These are phyloP conservation scores for Dasyurus viverrinus DNA, from an alignment of 2,113 vertebrate species.

Conservation along the genomic window DNA sequence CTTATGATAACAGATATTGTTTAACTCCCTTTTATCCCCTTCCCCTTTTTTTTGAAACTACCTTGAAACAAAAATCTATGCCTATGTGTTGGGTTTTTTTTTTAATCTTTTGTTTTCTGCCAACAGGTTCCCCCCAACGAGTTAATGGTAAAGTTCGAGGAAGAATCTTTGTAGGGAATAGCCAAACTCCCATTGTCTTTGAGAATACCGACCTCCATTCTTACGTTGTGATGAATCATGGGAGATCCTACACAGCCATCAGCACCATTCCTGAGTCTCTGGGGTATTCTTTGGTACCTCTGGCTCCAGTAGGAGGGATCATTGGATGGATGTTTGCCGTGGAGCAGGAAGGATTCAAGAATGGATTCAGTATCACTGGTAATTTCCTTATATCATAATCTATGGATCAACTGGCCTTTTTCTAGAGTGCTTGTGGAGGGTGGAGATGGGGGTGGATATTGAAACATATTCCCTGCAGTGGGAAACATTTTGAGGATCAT, in stretches of 20 bases:
- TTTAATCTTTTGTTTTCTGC: not conserved
- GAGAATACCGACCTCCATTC: conserved; percentile 95
- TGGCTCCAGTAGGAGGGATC: conserved; percentile 90
- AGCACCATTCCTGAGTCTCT: conserved; percentile 90
- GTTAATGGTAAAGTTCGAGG: conserved; percentile 95
- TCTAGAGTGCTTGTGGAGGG: not conserved
- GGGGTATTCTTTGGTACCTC: conserved; percentile 91
- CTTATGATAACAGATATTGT: not conserved
- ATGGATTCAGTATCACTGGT: conserved; percentile 96
- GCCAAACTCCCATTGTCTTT: conserved; percentile 84
- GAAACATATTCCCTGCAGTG: not conserved
- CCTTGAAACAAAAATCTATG: not conserved
- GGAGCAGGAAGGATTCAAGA: conserved; percentile 92
- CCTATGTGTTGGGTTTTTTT: not conserved
- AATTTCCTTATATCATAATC: conserved; percentile 50
- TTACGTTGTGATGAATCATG: conserved; percentile 95
- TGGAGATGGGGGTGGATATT: not conserved
- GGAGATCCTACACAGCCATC: conserved; percentile 95
- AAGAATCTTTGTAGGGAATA: conserved; percentile 89
- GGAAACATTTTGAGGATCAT: not conserved
- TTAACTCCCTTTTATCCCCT: not conserved
- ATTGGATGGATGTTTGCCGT: conserved; percentile 98
- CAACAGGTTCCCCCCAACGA: conserved; percentile 93
- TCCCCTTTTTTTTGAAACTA: not conserved
- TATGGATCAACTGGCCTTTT: not conserved